Conservation (phyloP, 2,888 invertebrate species). For the Ptychoptera contaminata region DNA sequence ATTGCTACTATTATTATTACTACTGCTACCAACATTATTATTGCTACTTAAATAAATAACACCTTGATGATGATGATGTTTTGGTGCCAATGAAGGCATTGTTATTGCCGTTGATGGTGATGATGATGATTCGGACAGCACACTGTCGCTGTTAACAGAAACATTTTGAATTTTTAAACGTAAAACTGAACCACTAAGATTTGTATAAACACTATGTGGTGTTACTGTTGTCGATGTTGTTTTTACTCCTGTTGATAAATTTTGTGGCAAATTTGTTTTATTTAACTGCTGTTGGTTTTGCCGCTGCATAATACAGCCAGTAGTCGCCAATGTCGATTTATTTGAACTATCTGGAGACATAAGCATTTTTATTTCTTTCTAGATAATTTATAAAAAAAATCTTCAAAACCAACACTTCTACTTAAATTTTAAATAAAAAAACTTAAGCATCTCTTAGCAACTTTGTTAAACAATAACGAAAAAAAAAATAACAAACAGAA, state of each 20-base stretch:
- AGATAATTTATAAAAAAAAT: too few species aligned
- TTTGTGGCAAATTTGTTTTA: neutral
- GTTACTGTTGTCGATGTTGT: too few species aligned
- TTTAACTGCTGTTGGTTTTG: neutral
- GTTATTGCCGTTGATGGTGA: neutral
- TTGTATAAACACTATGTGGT: too few species aligned
- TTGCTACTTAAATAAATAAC: neutral
- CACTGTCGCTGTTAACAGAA: too few species aligned
- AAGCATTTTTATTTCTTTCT: slow-evolving; percentile 22
- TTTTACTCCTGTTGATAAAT: too few species aligned
- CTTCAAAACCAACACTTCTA: too few species aligned
- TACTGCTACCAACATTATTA: slow-evolving; percentile 5
- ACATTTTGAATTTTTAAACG: too few species aligned
- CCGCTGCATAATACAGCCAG: neutral
- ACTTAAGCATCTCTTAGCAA: too few species aligned
- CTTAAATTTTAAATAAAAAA: too few species aligned
- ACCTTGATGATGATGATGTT: neutral
- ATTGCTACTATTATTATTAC: slow-evolving; percentile 6
- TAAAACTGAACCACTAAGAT: too few species aligned
- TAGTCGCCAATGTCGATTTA: slow-evolving; percentile 2
- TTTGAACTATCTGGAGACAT: slow-evolving; percentile 32
- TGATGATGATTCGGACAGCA: neutral
- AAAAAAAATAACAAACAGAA: too few species aligned
- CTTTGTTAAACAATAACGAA: too few species aligned
- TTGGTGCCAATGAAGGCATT: slow-evolving; percentile 2